Evolutionary conservation across 1,140 invertebrate species (phyloP), one percentile per base, ranked within the genome.

Genomic region (Amyelois transitella): DNA sequence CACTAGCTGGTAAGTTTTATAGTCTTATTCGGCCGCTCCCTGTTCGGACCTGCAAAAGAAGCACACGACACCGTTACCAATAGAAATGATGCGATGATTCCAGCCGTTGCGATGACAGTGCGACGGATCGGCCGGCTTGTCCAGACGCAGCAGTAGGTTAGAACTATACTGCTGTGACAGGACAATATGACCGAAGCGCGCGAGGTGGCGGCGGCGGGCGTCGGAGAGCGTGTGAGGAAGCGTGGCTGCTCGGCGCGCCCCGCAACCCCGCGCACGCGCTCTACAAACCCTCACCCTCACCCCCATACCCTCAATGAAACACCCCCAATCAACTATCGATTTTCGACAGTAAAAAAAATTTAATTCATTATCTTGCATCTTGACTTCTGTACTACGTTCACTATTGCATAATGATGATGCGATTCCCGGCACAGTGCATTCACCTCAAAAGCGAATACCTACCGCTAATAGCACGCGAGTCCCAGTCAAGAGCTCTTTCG

Each of bases 91-190:
- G 19, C 22, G 52, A 44, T 52, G 47, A 22, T 18, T 60, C 25
- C 43, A 18, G 49, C 25, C 25, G 43, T 44, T 50, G 19, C 24
- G 70, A 53, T 60, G 78, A 62, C 60, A 52, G 62, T 66, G 73
- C 79, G 70, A 74, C 81, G 76, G 70, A 87, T 74, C 85, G 89
- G 79, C 92, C 92, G 91, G 91, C 90, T 95, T 96, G 94, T 95
- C 94, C 94, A 91, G 93, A 90, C 90, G 91, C 94, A 96, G 94
- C 94, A 95, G 94, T 96, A 95, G 90, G n/a, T 86, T 70, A 85
- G 82, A 81, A 89, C 91, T 91, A 48, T 96, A 96, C 94, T 96
- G 94, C 94, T 96, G 94, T 96, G 94, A 95, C 94, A 95, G 94
- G 94, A 96, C 94, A 96, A 96, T 96, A 96, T 96, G 92, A 93